Conservation (phyloP, 2,113 vertebrate genomes). For the Martes martes region DNA sequence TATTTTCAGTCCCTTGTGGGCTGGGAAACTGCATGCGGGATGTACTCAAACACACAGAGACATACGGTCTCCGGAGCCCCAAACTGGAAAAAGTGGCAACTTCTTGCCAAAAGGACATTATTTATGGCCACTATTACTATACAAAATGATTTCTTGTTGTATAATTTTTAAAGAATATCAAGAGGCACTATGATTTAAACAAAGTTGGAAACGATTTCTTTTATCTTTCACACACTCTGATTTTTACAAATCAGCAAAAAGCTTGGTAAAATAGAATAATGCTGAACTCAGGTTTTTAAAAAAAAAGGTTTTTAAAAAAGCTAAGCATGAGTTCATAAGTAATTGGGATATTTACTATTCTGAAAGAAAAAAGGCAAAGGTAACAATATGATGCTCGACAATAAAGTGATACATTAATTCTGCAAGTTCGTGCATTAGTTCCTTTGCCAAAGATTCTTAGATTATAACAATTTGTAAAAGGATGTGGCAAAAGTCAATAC, state of each 20-base stretch:
- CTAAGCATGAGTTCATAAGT: neutral
- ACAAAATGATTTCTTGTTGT: neutral
- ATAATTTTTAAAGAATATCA: neutral
- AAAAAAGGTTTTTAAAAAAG: conserved; percentile 24
- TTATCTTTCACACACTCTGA: neutral
- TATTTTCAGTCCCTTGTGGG: neutral
- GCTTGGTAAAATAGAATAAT: neutral
- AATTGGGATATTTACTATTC: neutral
- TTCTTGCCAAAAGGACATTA: neutral
- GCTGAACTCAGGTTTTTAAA: neutral
- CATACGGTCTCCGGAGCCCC: neutral
- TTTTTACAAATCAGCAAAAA: neutral
- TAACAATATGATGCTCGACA: neutral
- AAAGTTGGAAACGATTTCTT: neutral
- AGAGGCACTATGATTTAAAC: neutral
- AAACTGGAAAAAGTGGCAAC: neutral
- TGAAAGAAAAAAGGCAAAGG: neutral
- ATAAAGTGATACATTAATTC: neutral
- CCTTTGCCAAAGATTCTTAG: neutral
- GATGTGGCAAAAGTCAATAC: neutral
- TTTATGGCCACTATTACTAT: neutral
- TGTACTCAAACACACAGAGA: neutral
- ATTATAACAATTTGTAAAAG: conserved; percentile 16
- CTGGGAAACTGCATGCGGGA: neutral
- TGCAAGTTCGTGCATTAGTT: neutral